Evolutionary conservation across 2,113 vertebrate genomes (phyloP).

Genomic region (Gambusia holbrooki): DNA sequence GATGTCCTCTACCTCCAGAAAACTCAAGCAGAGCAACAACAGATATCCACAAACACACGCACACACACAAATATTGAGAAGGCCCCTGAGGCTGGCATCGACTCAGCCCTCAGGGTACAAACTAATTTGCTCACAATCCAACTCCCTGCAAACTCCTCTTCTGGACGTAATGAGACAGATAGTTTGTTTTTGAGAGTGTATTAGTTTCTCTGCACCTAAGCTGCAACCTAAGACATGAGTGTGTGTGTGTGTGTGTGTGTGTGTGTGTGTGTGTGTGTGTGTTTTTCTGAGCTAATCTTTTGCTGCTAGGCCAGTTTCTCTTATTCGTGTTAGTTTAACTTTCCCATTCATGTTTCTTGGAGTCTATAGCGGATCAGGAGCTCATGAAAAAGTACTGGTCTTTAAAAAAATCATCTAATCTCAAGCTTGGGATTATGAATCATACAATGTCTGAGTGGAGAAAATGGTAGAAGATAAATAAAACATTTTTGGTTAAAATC

Average conservation of each 20-base stretch:
- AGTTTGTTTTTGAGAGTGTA: not conserved
- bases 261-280: not conserved
- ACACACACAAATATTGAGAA: not conserved
- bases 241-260: not conserved
- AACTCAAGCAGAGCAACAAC: constrained; percentile 11
- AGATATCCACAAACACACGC: constrained; percentile 6
- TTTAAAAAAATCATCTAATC: not conserved
- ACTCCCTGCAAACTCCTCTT: constrained; percentile 49
- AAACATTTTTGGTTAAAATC: too few species aligned
- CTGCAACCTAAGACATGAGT: not conserved
- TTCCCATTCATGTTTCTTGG: not conserved
- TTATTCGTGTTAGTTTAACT: not conserved
- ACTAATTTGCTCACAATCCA: constrained; percentile 61
- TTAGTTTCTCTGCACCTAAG: not conserved
- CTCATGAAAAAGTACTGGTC: not conserved
- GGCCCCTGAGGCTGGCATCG: constrained; percentile 37
- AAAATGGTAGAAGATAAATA: too few species aligned
- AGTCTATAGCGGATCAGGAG: too few species aligned
- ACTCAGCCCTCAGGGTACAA: constrained; percentile 53
- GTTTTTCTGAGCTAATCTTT: not conserved
- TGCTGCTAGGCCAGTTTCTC: not conserved
- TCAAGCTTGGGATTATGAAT: not conserved
- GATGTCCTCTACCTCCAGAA: constrained; percentile 41
- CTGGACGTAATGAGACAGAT: constrained; percentile 20
- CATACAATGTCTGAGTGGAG: not conserved